phyloP scores from a whole-genome alignment of 1,140 invertebrate genomes.

The Saccostrea echinata region DNA sequence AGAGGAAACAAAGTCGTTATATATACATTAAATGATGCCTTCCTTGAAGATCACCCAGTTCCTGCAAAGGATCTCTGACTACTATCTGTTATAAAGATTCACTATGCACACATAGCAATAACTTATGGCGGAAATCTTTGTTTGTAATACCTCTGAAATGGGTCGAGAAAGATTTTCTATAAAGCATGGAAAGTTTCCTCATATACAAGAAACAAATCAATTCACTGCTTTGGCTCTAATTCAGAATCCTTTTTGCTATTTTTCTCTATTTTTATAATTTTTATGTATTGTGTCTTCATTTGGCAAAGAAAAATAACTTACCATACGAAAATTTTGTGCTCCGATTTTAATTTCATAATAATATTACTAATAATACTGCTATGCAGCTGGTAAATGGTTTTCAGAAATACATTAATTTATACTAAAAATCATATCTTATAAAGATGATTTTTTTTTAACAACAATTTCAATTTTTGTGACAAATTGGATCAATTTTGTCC shows the following conservation, averaged over 20 bases:
- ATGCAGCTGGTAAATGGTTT: too few species aligned
- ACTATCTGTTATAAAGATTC: background rate
- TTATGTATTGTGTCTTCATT: too few species aligned
- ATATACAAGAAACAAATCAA: constrained; percentile 32
- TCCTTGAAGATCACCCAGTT: background rate
- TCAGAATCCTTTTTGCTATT: background rate
- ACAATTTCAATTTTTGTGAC: too few species aligned
- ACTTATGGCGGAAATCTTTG: constrained; percentile 17
- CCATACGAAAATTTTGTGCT: too few species aligned
- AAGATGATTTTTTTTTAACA: too few species aligned
- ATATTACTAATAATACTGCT: too few species aligned
- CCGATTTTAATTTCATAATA: too few species aligned
- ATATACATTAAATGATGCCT: constrained; percentile 1
- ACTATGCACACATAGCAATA: background rate
- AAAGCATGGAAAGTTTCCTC: background rate
- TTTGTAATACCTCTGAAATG: constrained; percentile 35
- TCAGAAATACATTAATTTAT: too few species aligned
- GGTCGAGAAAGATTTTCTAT: constrained; percentile 12
- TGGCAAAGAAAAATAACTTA: too few species aligned
- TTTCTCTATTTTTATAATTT: background rate
- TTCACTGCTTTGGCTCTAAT: background rate
- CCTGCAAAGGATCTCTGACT: background rate
- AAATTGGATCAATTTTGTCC: too few species aligned
- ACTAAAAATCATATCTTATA: too few species aligned
- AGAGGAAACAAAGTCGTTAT: background rate